phyloP scores from a whole-genome alignment of 2,797 vertebrate genomes.

The Sebastes jordani region DNA sequence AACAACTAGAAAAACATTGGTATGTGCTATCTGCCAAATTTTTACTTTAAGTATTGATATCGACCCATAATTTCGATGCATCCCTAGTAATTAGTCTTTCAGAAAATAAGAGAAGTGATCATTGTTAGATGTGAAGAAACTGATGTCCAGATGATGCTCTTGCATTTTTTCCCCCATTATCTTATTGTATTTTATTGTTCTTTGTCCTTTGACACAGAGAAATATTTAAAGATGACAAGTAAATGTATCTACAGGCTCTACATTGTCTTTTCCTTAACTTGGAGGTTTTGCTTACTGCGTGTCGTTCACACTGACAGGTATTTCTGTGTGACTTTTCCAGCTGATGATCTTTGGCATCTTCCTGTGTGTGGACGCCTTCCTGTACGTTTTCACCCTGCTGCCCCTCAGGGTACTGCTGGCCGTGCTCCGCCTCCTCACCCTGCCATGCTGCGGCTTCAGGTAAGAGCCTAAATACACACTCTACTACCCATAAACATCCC shows the following conservation, averaged over 20 bases:
- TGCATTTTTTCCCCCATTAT: not conserved
- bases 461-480: slow-evolving; percentile 70
- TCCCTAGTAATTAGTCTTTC: not conserved
- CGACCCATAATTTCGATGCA: too few relatives aligned
- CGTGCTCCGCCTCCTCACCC: slow-evolving; percentile 89
- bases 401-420: slow-evolving; percentile 94
- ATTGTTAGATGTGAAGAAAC: not conserved
- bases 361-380: slow-evolving; percentile 96
- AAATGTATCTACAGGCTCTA: not conserved
- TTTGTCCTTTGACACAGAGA: not conserved
- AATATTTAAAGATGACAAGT: not conserved
- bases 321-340: slow-evolving; percentile 73
- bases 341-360: slow-evolving; percentile 98
- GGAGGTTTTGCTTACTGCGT: not conserved
- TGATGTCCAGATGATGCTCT: too few relatives aligned
- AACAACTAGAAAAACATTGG: too few relatives aligned
- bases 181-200: not conserved
- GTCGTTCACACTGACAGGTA: not conserved
- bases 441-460: slow-evolving; percentile 95
- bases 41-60: too few relatives aligned
- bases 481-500: not conserved
- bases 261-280: not conserved
- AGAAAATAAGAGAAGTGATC: not conserved
- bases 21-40: too few relatives aligned
- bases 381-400: slow-evolving; percentile 96